phyloP scores from a whole-genome alignment of 2,888 invertebrate genomes.

The Trissonchulus sp. region DNA sequence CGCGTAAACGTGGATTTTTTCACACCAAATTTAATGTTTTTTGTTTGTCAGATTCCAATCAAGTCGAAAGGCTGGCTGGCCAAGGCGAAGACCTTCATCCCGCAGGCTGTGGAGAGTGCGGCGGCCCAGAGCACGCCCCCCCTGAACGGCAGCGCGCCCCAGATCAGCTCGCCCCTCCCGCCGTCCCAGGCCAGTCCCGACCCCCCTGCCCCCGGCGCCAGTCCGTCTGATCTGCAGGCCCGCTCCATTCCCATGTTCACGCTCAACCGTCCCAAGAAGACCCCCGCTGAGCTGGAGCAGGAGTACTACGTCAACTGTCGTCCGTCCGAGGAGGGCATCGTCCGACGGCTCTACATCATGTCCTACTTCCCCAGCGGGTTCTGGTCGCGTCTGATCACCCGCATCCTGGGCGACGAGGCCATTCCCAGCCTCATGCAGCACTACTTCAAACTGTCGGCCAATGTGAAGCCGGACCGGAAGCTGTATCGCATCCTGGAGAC shows the following conservation, averaged over 20 bases:
- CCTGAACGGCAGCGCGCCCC: not conserved
- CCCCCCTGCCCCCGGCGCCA: not conserved
- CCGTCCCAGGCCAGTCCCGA: not conserved
- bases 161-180: not conserved
- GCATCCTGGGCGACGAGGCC: slow-evolving; percentile 81
- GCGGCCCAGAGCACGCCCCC: not conserved
- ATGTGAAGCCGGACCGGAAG: slow-evolving; percentile 23
- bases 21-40: too few species aligned
- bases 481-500: slow-evolving; percentile 21
- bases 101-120: slow-evolving; percentile 6
- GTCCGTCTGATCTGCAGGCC: not conserved
- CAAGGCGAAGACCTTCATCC: not conserved
- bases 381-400: slow-evolving; percentile 86
- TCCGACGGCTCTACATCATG: slow-evolving; percentile 60
- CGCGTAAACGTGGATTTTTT: too few species aligned
- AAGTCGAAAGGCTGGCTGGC: slow-evolving; percentile 63
- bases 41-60: slow-evolving; percentile 58
- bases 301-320: slow-evolving; percentile 23
- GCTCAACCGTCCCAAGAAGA: slow-evolving; percentile 24
- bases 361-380: slow-evolving; percentile 97
- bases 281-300: slow-evolving; percentile 18
- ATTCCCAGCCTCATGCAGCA: slow-evolving; percentile 36
- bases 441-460: slow-evolving; percentile 6
- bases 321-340: not conserved
- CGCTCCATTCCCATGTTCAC: slow-evolving; percentile 26